phyloP scores from a whole-genome alignment of 2,888 invertebrate species.

The Arge pagana region DNA sequence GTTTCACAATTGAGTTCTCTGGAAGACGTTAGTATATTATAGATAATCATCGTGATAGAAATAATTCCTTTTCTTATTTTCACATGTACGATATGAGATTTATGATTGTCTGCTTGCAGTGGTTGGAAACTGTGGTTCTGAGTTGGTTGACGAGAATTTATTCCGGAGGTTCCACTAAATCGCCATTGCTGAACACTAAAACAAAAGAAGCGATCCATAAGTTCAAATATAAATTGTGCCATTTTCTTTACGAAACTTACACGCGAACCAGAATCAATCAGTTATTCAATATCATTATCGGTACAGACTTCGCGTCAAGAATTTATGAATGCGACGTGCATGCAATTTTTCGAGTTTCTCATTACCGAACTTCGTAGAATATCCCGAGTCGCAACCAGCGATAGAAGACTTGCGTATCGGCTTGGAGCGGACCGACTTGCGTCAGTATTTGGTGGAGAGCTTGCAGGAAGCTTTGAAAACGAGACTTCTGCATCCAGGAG shows the following conservation, averaged over 20 bases:
- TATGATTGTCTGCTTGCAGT: slow-evolving; percentile 59
- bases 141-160: slow-evolving; percentile 87
- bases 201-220: slow-evolving; percentile 66
- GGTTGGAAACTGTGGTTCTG: slow-evolving; percentile 85
- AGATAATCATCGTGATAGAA: background rate
- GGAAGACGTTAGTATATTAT: slow-evolving; percentile 65
- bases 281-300: slow-evolving; percentile 92
- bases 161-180: slow-evolving; percentile 67
- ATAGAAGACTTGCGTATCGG: slow-evolving; percentile 87
- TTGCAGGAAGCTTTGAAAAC: slow-evolving; percentile 84
- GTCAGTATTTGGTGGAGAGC: slow-evolving; percentile 76
- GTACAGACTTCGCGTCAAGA: slow-evolving; percentile 56
- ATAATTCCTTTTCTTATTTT: slow-evolving; percentile 5
- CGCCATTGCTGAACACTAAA: slow-evolving; percentile 63
- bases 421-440: slow-evolving; percentile 83
- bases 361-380: slow-evolving; percentile 71
- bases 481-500: slow-evolving; percentile 89
- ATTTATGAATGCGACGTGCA: background rate
- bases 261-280: slow-evolving; percentile 88
- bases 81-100: background rate
- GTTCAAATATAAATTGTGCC: slow-evolving; percentile 76
- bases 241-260: slow-evolving; percentile 87
- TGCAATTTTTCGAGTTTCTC: no score
- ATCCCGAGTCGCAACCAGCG: slow-evolving; percentile 93
- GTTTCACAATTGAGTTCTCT: slow-evolving; percentile 76